These are phyloP conservation scores for Myoxocephalus aenaeus DNA, from an alignment of 2,797 vertebrate genomes.

Conservation along the genomic window DNA sequence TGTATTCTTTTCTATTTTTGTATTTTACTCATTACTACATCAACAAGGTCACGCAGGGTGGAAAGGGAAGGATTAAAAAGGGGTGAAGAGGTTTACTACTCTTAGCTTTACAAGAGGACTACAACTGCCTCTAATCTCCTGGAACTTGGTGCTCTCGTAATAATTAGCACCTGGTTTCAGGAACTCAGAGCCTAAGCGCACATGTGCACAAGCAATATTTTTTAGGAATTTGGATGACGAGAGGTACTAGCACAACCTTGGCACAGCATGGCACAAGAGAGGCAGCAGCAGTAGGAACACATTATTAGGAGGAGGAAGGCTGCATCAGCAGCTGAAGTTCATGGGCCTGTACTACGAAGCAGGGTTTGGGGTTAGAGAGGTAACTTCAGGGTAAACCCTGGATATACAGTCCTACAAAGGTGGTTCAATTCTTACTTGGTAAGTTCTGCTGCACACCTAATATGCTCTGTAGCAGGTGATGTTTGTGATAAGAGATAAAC, in stretches of 20 bases:
- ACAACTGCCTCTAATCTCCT: conserved; percentile 25
- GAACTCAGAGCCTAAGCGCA: background rate
- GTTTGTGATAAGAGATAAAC: too few relatives aligned
- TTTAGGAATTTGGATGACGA: conserved; percentile 7
- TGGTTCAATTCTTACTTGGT: background rate
- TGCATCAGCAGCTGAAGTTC: conserved; percentile 15
- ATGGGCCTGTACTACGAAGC: background rate
- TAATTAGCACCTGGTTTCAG: conserved; percentile 12
- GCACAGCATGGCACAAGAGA: background rate
- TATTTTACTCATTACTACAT: conserved; percentile 19
- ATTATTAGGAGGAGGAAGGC: conserved; percentile 7
- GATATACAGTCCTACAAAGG: background rate
- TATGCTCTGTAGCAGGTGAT: too few relatives aligned
- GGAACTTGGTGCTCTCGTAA: background rate
- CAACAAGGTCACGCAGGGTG: background rate
- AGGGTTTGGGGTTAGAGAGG: background rate
- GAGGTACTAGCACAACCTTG: background rate
- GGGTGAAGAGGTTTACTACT: background rate
- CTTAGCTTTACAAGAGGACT: conserved; percentile 51
- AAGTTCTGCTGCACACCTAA: too few relatives aligned
- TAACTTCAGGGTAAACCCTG: background rate
- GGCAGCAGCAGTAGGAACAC: background rate
- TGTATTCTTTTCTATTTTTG: background rate
- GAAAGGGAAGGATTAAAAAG: conserved; percentile 3
- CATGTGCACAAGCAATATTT: background rate